Percentiles rank a stretch among this genome's conserved stretches.
Conservation (phyloP, 2,888 invertebrate genomes). For the Orchesellides sinensis region DNA sequence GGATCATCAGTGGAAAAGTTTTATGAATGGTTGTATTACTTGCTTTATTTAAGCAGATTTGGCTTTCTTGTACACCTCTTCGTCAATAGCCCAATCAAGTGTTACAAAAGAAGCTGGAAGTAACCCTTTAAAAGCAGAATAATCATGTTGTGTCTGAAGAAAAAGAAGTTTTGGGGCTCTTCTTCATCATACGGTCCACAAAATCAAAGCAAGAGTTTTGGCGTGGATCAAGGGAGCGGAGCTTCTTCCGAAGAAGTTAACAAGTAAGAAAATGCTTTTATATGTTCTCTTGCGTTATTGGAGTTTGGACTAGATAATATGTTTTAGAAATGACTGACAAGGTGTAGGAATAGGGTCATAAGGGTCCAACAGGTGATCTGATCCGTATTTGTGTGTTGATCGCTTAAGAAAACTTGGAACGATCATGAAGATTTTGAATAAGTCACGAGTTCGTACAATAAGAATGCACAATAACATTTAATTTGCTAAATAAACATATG, state of each 20-base stretch:
- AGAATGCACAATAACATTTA: too few relatives aligned
- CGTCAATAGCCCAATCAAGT: neutral
- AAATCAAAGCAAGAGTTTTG: conserved; percentile 57
- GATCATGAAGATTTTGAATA: too few relatives aligned
- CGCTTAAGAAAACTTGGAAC: too few relatives aligned
- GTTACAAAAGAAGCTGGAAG: neutral
- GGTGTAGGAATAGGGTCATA: neutral
- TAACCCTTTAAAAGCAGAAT: conserved; percentile 28
- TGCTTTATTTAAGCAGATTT: neutral
- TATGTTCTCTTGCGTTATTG: too few relatives aligned
- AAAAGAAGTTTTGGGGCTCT: conserved; percentile 70
- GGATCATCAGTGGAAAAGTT: conserved; percentile 38
- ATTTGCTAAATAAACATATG: too few relatives aligned
- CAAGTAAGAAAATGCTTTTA: conserved; percentile 21
- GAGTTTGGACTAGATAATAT: too few relatives aligned
- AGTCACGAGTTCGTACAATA: too few relatives aligned
- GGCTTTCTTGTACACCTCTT: neutral
- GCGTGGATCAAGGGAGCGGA: conserved; percentile 53
- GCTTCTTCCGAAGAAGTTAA: conserved; percentile 12
- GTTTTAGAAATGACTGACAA: too few relatives aligned
- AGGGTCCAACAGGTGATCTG: neutral
- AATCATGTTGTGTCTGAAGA: conserved; percentile 68
- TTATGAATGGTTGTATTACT: conserved; percentile 30
- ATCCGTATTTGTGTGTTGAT: too few relatives aligned
- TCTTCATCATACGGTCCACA: conserved; percentile 67